Evolutionary conservation across 2,113 vertebrate genomes (phyloP), one percentile per base, ranked within the genome.

Genomic region (Dasyurus viverrinus): DNA sequence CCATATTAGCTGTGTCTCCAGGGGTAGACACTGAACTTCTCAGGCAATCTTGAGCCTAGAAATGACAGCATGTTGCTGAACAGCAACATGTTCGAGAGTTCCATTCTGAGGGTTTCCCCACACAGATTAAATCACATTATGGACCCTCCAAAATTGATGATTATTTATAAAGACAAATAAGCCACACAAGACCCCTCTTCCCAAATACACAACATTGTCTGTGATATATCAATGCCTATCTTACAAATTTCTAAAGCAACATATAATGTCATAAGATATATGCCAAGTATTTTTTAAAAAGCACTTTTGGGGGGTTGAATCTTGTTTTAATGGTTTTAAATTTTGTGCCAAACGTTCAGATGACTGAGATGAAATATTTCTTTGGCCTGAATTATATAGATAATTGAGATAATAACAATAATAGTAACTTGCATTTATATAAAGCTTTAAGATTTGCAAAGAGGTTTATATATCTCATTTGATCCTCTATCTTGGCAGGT

Each of bases 211-310:
- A 89, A 91, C 95, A 53, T 96, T 97, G 95, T 93, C 95, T 97
- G 53, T 97, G 97, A 97, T 97, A 97, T 97, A 96, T 95, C 91
- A 96, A 97, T 96, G 96, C 89, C 97, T 96, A 96, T 97, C 95
- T 95, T 96, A 96, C 94, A 98, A 97, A 97, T 96, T 50, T 94
- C 98, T 93, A 90, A 91, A 89, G 96, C 96, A 96, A 96, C 96
- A 97, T 97, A 97, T 97, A 96, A 97, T 96, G 94, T 94, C 97
- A 89, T 95, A 94, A 95, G 95, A 96, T 94, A 96, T 92, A 95
- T 93, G 95, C 97, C 98, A 97, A 98, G 96, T 53, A 96, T 92
- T 96, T 97, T 96, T 94, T 97, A 97, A 97, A 96, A 68, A 92
- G 89, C 90, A 95, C 95, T 96, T 91, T 93, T 95, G 94, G 12